Conservation (phyloP, 2,797 vertebrate genomes). For the Alcedo atthis region DNA sequence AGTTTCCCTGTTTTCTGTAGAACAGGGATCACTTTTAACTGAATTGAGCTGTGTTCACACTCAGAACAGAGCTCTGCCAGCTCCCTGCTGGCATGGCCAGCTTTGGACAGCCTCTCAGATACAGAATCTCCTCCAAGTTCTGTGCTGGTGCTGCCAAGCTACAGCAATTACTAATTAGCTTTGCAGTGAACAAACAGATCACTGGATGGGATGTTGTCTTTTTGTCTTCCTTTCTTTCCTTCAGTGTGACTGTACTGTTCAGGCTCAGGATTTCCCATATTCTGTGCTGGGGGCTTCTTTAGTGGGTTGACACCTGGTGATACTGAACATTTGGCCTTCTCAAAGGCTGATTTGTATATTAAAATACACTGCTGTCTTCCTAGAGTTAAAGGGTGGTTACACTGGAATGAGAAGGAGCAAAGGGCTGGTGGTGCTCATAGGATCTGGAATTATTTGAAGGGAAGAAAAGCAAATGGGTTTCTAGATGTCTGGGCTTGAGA, state of each 20-base stretch:
- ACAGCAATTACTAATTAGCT: neutral
- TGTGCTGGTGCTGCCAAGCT: neutral
- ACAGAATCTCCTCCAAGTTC: neutral
- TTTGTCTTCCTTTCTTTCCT: neutral
- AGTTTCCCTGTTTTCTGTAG: neutral
- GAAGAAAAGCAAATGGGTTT: neutral
- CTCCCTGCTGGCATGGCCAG: neutral
- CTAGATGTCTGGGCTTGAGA: neutral
- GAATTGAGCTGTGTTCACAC: neutral
- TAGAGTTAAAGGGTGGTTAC: neutral
- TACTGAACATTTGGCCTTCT: neutral
- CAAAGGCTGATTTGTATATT: neutral
- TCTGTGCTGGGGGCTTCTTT: neutral
- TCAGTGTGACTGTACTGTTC: neutral
- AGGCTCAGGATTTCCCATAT: neutral
- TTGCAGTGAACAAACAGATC: neutral
- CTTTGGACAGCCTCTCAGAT: neutral
- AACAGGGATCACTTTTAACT: neutral
- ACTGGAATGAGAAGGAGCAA: neutral
- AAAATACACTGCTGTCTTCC: neutral
- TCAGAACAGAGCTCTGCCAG: constrained; percentile 41
- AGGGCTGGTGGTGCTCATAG: neutral
- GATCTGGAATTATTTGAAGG: neutral
- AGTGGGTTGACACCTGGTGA: neutral
- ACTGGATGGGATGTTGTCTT: neutral